Evolutionary conservation across 2,797 vertebrate genomes (phyloP), one percentile per base, ranked within the genome.

Genomic region (Pangasius macronema): DNA sequence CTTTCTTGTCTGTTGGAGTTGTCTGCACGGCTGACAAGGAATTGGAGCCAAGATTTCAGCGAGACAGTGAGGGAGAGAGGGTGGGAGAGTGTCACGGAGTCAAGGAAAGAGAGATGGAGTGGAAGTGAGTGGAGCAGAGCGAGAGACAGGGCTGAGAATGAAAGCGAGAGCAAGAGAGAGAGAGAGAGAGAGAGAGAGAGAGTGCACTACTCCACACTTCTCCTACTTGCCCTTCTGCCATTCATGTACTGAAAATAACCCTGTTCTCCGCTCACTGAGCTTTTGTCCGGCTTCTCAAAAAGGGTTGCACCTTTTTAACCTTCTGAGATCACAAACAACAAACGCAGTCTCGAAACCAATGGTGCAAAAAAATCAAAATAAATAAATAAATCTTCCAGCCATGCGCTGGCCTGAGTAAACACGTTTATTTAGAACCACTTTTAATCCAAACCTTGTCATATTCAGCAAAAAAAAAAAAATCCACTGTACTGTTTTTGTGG

Each of bases 391-490:
- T 1, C 42, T 30, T 8, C 13, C 33, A 24, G 20, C 3, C 8
- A 33, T 33, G 14, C 53, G 0, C 53, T 30, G 2, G 13, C 59
- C 22, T 22, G 30, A 20, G 61, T 61, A 61, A 63, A n/a, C 79
- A 24, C 30, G 22, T 39, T 81, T 57, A 80, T 59, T 80, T 13
- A 8, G 1, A 80, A 16, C 20, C 79, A 93, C 93, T 95, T 94
- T 94, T 95, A 93, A 95, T 93, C 93, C 92, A 89, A 94, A 95
- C 94, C 94, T 95, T 96, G 96, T 96, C 95, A 96, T 96, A 96
- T 95, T 95, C 93, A 94, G 93, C 93, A 85, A 61, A 57, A 76
- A 49, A 76, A 16, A 51, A 72, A 49, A 36, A 57, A 36, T 79
- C 18, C 36, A 6, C 80, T 57, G 76, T 79, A 80, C 53, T 59